Evolutionary conservation across 2,888 invertebrate species (phyloP).

Genomic region (Eubasilissa splendida): DNA sequence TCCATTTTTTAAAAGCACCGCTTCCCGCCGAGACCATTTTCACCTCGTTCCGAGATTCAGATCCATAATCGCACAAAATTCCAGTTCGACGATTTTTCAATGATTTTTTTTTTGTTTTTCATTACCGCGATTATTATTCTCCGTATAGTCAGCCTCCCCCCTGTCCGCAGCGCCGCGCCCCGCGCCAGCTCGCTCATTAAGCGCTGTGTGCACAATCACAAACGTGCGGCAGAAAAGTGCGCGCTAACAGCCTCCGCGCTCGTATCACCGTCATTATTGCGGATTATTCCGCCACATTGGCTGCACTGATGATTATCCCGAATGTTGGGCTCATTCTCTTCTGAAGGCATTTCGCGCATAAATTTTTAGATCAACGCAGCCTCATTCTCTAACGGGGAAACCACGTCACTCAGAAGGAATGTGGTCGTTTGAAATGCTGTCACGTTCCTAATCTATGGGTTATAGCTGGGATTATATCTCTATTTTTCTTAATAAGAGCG

Average conservation of each 20-base stretch:
- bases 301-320: slow-evolving; percentile 32
- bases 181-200: slow-evolving; percentile 30
- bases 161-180: neutral
- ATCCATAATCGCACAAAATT: neutral
- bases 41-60: neutral
- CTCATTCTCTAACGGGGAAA: neutral
- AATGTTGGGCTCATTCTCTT: slow-evolving; percentile 9
- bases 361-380: slow-evolving; percentile 18
- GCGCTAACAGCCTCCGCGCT: slow-evolving; percentile 28
- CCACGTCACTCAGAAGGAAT: slow-evolving; percentile 20
- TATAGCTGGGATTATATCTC: neutral
- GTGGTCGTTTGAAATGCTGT: slow-evolving; percentile 24
- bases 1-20: too few species aligned
- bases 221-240: slow-evolving; percentile 35
- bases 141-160: neutral
- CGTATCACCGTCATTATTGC: slow-evolving; percentile 51
- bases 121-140: neutral
- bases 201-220: slow-evolving; percentile 36
- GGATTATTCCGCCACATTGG: slow-evolving; percentile 50
- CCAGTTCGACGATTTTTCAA: too few species aligned
- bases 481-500: too few species aligned
- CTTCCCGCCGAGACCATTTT: too few species aligned
- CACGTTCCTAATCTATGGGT: slow-evolving; percentile 32
- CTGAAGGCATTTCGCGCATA: slow-evolving; percentile 2
- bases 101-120: neutral